Base-by-base conservation (phyloP, 2,113 vertebrate species). In the Elgaria multicarinata region DNA sequence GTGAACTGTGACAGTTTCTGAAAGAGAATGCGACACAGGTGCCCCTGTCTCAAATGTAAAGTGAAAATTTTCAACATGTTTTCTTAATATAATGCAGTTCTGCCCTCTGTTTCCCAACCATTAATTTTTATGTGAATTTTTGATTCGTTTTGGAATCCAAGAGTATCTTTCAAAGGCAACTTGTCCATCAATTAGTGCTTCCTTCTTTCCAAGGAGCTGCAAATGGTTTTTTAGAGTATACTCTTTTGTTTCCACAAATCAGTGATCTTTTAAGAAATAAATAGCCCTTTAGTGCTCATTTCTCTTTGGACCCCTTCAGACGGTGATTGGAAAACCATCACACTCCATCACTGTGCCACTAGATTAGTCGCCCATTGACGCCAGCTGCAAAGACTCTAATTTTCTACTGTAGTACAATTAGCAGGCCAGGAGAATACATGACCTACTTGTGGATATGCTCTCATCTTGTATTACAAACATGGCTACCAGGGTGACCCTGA, bases 301-400 rank as follows among this genome's bases (percentile, higher is more conserved):
- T 89, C 82, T 94, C 87, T 83, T 77, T 75, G 79, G n/a, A 83
- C 24, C 42, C 0, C 53, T 92, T 78, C 76, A 71, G 16, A 78
- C 79, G 24, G 71, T 72, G 36, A 75, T 36, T 89, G 92, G 46
- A 77, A 77, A 88, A 36, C 39, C 84, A 36, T 58, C 0, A 31
- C 55, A 26, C 44, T 88, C 16, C 28, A 26, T 50, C 0, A 0
- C 72, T 55, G 67, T 4, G 0, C 18, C 0, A 0, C 39, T 33
- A 6, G 39, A 5, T 36, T 87, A 83, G 71, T 85, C 81, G 18
- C 64, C 80, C 50, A 28, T 36, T 1, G 79, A 90, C 5, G 39
- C 36, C 24, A 90, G 75, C 42, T 83, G 26, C 75, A 92, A 26
- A 1, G 16, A 28, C 14, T 79, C 20, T 2, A 24, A 39, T 33